These are phyloP conservation scores for Laspeyria flexula DNA, from an alignment of 2,888 invertebrate genomes.

Conservation along the genomic window DNA sequence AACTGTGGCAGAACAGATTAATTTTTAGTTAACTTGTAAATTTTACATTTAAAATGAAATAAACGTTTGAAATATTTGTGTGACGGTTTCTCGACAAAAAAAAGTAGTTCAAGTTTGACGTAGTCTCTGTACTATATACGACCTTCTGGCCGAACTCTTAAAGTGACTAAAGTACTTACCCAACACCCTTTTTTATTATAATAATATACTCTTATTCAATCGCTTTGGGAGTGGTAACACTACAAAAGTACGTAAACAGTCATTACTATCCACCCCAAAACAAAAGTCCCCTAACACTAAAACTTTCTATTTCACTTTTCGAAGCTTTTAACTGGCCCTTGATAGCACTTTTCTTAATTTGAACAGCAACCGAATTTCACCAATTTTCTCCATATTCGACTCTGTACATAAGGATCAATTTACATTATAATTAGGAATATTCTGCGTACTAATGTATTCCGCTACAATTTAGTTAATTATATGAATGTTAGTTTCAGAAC, in stretches of 20 bases:
- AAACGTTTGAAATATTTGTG: too few relatives aligned
- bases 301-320: not conserved
- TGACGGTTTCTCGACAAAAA: too few relatives aligned
- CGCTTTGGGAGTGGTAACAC: too few relatives aligned
- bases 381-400: not conserved
- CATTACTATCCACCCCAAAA: not conserved
- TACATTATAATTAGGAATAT: constrained; percentile 25
- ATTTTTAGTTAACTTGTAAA: too few relatives aligned
- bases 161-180: too few relatives aligned
- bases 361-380: not conserved
- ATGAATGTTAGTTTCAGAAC: constrained; percentile 21
- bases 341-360: not conserved
- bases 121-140: too few relatives aligned
- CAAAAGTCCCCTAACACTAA: not conserved
- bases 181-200: too few relatives aligned
- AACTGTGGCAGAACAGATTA: too few relatives aligned
- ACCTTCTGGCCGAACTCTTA: too few relatives aligned
- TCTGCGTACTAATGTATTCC: constrained; percentile 14
- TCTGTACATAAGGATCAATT: constrained; percentile 8
- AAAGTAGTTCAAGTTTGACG: too few relatives aligned
- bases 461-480: constrained; percentile 20
- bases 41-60: too few relatives aligned
- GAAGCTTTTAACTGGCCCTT: not conserved
- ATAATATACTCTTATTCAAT: too few relatives aligned
- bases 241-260: not conserved